Base-by-base conservation (phyloP, 2,888 invertebrate genomes). In the Folsomia manolachei region DNA sequence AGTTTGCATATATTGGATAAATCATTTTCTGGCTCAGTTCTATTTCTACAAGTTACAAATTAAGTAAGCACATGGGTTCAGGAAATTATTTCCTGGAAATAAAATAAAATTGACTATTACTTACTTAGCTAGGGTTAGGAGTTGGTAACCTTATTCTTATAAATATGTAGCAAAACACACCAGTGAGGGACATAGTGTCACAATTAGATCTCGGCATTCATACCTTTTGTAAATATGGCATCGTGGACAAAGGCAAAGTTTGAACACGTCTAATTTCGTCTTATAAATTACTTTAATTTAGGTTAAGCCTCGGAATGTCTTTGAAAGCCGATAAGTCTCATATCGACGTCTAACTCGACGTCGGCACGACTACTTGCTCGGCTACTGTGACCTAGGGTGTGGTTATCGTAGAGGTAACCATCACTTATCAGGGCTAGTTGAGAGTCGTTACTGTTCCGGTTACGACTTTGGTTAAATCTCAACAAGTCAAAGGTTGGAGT, bases 361-460 rank as follows among this genome's bases (percentile, higher is more conserved):
- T 39, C 39, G 39, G 14, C 39, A 39, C 39, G 39, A 39, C 39
- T 39, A 39, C 39, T 39, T 4, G 7, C 14, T 39, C 39, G 4
- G 39, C 39, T 39, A 4, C 39, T 14, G 14, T 14, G 7, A 39
- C 39, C 39, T 14, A 4, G 7, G 14, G 4, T 39, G 4, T 4
- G 14, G 14, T 39, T 39, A 39, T 39, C 39, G 39, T 39, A 39
- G 39, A 39, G 39, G 26, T 23, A 62, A 23, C 76, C 73, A 65
- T 62, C 71, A 26, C 72, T 72, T 18, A 78, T 75, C 7, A 78
- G 71, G 11, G 76, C 78, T 27, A 76, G 61, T 70, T 76, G 76
- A n/a, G 78, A 78, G 56, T 76, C 78, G 69, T 76, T 78, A 64
- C 78, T 78, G 26, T 74, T 73, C 27, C 78, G 56, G 63, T 76